A percentile compares a stretch with the other conserved stretches of the same genome.
phyloP scores from a whole-genome alignment of 2,113 vertebrate species.

The Numida meleagris region DNA sequence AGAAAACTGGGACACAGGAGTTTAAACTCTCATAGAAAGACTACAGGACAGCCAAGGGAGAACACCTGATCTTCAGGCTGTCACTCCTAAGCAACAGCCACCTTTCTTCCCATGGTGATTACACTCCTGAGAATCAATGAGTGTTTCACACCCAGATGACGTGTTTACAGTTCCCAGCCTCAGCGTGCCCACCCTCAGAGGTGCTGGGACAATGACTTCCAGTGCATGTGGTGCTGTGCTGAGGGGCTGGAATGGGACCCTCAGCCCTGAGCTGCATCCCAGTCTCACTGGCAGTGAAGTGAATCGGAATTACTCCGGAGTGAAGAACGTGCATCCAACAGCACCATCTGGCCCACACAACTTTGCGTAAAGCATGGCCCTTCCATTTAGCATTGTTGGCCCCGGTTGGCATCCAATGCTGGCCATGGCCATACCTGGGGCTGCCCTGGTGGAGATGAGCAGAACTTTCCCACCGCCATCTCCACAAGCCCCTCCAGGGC shows the following conservation, averaged over 20 bases:
- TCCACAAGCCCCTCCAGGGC: background rate
- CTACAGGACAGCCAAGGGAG: background rate
- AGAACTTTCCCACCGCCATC: background rate
- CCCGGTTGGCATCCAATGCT: background rate
- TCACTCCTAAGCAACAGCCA: background rate
- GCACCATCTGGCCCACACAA: background rate
- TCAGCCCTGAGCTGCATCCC: background rate
- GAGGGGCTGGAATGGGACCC: background rate
- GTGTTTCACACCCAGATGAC: slow-evolving; percentile 47
- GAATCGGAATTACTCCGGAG: background rate
- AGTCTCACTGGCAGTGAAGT: background rate
- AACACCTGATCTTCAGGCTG: slow-evolving; percentile 8
- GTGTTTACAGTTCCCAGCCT: slow-evolving; percentile 38
- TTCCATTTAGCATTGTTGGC: background rate
- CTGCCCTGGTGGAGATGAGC: background rate
- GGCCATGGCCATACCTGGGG: background rate
- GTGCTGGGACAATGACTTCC: background rate
- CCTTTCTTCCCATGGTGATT: slow-evolving; percentile 37
- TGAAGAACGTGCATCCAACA: background rate
- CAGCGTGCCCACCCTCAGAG: background rate
- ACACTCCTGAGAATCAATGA: background rate
- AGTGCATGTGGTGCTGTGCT: background rate
- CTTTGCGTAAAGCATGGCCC: background rate
- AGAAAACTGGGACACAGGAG: background rate
- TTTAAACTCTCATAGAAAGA: background rate